These are phyloP conservation scores for Pteronotus mesoamericanus DNA, from an alignment of 2,797 vertebrate species.

Conservation along the genomic window DNA sequence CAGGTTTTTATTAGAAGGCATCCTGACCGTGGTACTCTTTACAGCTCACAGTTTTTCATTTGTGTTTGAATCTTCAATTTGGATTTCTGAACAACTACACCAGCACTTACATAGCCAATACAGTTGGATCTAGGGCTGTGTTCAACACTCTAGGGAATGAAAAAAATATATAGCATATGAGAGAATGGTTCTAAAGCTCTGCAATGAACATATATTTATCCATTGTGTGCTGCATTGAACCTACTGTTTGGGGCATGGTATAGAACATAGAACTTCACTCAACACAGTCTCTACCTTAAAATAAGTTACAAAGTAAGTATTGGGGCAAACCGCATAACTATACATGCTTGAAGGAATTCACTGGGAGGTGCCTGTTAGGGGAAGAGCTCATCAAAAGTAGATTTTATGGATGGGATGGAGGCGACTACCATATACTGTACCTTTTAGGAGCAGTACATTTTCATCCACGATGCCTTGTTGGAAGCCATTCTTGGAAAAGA, in stretches of 20 bases:
- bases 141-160: background rate
- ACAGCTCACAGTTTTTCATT: background rate
- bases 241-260: background rate
- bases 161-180: background rate
- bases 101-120: background rate
- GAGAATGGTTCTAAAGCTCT: background rate
- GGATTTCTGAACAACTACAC: background rate
- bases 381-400: background rate
- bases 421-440: background rate
- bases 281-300: background rate
- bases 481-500: slow-evolving; percentile 96
- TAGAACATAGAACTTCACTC: background rate
- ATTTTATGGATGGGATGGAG: background rate
- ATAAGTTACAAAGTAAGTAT: background rate
- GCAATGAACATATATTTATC: background rate
- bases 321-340: background rate
- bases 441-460: slow-evolving; percentile 96
- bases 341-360: background rate
- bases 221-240: background rate
- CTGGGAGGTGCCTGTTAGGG: background rate
- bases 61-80: background rate
- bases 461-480: slow-evolving; percentile 98
- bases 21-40: background rate
- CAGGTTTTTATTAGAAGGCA: background rate
- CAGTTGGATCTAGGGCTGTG: background rate